A percentile compares a stretch with the other conserved stretches of the same genome.
These are phyloP conservation scores for Sebastes iracundus DNA, from an alignment of 2,797 vertebrate species.

Conservation along the genomic window DNA sequence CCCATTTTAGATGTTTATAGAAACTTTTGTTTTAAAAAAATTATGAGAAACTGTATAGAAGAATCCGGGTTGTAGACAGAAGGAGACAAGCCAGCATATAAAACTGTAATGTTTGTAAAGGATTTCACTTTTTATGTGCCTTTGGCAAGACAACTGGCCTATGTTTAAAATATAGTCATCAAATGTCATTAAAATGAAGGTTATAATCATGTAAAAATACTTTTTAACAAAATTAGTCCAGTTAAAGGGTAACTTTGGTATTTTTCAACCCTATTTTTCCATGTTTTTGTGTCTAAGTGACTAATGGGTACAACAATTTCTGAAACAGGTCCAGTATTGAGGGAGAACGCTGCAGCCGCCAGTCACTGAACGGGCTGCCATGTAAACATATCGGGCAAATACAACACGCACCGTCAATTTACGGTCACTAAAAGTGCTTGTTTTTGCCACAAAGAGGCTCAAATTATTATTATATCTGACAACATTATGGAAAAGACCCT, in stretches of 20 bases:
- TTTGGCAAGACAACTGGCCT: background rate
- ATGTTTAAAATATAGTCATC: background rate
- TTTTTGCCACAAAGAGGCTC: background rate
- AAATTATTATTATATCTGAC: background rate
- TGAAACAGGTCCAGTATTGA: background rate
- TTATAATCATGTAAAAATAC: background rate
- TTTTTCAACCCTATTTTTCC: background rate
- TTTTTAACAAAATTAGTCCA: background rate
- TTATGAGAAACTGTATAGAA: background rate
- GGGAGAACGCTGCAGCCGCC: background rate
- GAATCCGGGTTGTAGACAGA: background rate
- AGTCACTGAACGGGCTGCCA: background rate
- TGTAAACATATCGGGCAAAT: background rate
- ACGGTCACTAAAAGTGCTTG: background rate
- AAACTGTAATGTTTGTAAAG: background rate
- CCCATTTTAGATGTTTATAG: background rate
- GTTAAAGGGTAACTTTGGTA: background rate
- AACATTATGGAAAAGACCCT: background rate
- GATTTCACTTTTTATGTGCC: background rate
- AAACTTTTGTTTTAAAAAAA: background rate
- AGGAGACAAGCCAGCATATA: background rate
- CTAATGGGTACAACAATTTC: no score
- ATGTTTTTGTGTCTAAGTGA: no score
- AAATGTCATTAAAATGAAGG: background rate
- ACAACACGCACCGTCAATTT: background rate